A percentile compares a stretch with the other conserved stretches of the same genome.
phyloP scores from a whole-genome alignment of 1,140 invertebrate genomes.

The Drosophila pandora region DNA sequence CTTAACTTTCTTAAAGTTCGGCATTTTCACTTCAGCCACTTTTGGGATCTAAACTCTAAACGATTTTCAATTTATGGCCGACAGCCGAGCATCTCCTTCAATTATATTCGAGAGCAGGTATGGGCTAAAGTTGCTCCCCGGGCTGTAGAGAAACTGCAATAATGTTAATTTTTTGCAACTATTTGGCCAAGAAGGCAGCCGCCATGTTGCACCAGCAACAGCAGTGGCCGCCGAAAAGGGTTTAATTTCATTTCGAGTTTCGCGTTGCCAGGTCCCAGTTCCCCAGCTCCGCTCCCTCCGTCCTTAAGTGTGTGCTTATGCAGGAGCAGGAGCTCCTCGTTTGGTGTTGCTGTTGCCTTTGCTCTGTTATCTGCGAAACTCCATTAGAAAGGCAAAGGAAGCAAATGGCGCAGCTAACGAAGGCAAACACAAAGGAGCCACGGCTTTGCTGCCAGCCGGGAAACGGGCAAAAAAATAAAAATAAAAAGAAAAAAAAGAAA shows the following conservation, averaged over 20 bases:
- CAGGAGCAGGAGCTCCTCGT: conserved; percentile 48
- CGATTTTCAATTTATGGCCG: conserved; percentile 64
- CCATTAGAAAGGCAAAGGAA: conserved; percentile 82
- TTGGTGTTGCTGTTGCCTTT: conserved; percentile 41
- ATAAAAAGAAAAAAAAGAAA: conserved; percentile 56
- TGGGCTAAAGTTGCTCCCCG: conserved; percentile 21
- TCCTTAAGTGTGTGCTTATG: conserved; percentile 80
- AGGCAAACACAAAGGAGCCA: conserved; percentile 59
- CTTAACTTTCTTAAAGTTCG: conserved; percentile 29
- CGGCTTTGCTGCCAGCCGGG: not conserved
- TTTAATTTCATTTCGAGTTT: conserved; percentile 76
- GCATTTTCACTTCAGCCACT: conserved; percentile 30
- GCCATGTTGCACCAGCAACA: conserved; percentile 22
- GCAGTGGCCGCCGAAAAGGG: conserved; percentile 70
- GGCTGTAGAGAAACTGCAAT: conserved; percentile 14
- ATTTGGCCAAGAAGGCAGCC: conserved; percentile 39
- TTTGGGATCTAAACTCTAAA: conserved; percentile 60
- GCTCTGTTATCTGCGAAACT: conserved; percentile 76
- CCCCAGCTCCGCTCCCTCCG: conserved; percentile 34
- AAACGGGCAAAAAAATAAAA: conserved; percentile 35
- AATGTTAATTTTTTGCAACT: conserved; percentile 71
- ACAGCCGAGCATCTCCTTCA: conserved; percentile 40
- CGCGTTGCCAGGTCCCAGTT: conserved; percentile 1
- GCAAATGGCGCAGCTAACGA: conserved; percentile 77
- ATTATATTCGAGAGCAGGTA: conserved; percentile 35